These are phyloP conservation scores for Acanthosepion lycidas DNA, from an alignment of 2,888 invertebrate genomes.

Conservation along the genomic window DNA sequence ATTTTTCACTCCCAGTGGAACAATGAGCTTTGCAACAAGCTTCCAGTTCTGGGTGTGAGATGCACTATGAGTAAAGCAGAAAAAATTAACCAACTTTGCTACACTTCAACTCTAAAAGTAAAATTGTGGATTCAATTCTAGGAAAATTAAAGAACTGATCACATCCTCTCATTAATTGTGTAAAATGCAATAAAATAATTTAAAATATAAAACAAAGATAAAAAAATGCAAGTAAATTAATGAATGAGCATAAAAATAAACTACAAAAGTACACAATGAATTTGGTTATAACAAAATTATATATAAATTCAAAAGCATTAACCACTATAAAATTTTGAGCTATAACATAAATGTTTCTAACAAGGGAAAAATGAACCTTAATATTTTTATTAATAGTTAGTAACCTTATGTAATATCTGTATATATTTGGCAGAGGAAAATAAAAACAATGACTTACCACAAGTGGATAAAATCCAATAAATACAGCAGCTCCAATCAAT, in stretches of 20 bases:
- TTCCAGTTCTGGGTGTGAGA: too few relatives aligned
- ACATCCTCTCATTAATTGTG: background rate
- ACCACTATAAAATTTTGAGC: background rate
- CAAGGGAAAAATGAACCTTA: too few relatives aligned
- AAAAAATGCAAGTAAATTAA: background rate
- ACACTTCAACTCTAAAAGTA: background rate
- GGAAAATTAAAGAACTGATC: too few relatives aligned
- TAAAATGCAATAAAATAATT: background rate
- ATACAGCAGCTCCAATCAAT: constrained; percentile 77
- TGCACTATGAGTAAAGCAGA: too few relatives aligned
- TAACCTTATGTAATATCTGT: too few relatives aligned
- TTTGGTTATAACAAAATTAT: background rate
- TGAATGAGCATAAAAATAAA: background rate
- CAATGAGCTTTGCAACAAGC: too few relatives aligned
- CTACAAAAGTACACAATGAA: background rate
- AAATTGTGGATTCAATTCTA: background rate
- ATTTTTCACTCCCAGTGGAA: too few relatives aligned
- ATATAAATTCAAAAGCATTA: background rate
- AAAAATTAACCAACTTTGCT: too few relatives aligned
- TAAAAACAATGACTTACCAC: constrained; percentile 76
- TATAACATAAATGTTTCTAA: too few relatives aligned
- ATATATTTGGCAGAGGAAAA: background rate
- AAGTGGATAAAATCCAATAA: constrained; percentile 77
- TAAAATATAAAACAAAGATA: too few relatives aligned
- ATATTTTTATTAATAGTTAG: too few relatives aligned